Evolutionary conservation across 2,888 invertebrate genomes (phyloP), one percentile per base, ranked within the genome.

Genomic region (Branchellion lobata): DNA sequence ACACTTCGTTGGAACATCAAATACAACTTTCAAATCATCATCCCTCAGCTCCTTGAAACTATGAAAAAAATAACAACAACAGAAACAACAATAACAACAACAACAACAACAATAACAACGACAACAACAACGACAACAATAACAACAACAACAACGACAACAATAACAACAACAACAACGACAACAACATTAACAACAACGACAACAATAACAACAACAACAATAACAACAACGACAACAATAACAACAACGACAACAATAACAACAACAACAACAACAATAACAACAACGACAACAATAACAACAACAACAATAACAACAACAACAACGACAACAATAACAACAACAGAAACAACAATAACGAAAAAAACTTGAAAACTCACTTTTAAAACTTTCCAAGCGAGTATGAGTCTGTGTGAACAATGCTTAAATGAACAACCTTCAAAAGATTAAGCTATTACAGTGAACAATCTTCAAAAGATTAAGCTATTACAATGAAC

Each of bases 101-200:
- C 11, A 1, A 21, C n/a, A 57, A 21, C 61, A 74, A 0, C 0
- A 74, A 21, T 40, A 74, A 0, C 11, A 74, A 21, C 47, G 47
- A 2, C n/a, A 40, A 40, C 40, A 40, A 40, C 40, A 73, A 33
- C 72, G 33, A 33, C 72, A 72, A 33, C 72, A 72, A 33, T 33
- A 72, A 33, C 72, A 72, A 33, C 72, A 72, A 33, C 72, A 72
- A 33, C 72, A 72, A 33, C 72, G 33, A 33, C 72, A 72, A 33
- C 34, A 72, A 33, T 33, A 72, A 33, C 72, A 72, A 33, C 72
- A 72, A 33, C 72, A 72, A 33, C 72, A 72, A 33, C 72, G 33
- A 33, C 72, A 72, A 33, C 72, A 72, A 33, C 72, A 72, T 24
- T 34, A 33, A 27, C n/a, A 18, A n/a, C 0, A 34, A 11, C 36